These are phyloP conservation scores for Anorthoa munda DNA, from an alignment of 2,888 invertebrate genomes.

Conservation along the genomic window DNA sequence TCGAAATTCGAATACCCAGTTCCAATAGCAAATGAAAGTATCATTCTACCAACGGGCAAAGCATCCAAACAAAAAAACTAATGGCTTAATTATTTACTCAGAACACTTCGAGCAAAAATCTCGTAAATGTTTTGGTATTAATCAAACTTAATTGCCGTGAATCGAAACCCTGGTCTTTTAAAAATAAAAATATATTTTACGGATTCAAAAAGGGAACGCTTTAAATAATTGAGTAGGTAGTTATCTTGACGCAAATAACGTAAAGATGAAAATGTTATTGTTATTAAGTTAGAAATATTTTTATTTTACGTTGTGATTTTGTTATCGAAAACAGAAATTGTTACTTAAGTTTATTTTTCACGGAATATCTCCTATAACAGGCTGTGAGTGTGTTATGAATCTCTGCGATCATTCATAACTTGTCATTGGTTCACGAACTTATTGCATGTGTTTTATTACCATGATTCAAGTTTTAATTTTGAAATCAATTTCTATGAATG, in stretches of 20 bases:
- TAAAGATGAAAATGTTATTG: background rate
- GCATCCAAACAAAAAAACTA: slow-evolving; percentile 63
- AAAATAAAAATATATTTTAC: background rate
- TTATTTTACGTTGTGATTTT: too few species aligned
- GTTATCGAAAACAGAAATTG: background rate
- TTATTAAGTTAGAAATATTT: background rate
- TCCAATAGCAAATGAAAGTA: slow-evolving; percentile 38
- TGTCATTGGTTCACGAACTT: background rate
- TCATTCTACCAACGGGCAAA: slow-evolving; percentile 45
- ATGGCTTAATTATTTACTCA: slow-evolving; percentile 50
- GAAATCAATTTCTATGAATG: background rate
- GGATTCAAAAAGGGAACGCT: slow-evolving; percentile 25
- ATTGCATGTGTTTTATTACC: background rate
- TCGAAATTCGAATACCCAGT: slow-evolving; percentile 36
- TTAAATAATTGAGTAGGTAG: background rate
- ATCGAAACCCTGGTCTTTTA: slow-evolving; percentile 25
- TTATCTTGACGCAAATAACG: background rate
- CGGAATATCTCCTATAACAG: background rate
- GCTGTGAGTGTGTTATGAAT: slow-evolving; percentile 4
- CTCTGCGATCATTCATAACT: background rate
- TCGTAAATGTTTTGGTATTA: slow-evolving; percentile 51
- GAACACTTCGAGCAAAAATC: slow-evolving; percentile 35
- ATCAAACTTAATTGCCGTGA: slow-evolving; percentile 53
- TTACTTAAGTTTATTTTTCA: background rate
- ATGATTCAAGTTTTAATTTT: background rate